Evolutionary conservation across 2,113 vertebrate genomes (phyloP).

Genomic region (Pogonocichla stellata): DNA sequence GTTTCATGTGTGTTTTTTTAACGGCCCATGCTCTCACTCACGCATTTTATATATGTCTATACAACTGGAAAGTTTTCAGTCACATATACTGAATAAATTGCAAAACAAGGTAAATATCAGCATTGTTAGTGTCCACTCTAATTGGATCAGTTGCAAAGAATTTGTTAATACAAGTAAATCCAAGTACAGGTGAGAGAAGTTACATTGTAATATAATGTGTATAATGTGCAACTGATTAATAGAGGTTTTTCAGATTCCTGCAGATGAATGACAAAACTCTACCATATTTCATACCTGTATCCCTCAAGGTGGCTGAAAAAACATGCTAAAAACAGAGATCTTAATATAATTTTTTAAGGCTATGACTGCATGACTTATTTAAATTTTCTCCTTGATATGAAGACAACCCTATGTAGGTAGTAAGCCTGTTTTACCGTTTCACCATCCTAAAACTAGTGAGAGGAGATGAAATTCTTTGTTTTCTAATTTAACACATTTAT

Average conservation of each 20-base stretch:
- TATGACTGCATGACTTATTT: neutral
- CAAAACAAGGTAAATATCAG: neutral
- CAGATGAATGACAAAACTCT: neutral
- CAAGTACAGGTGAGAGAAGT: neutral
- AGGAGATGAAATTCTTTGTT: neutral
- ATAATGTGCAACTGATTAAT: neutral
- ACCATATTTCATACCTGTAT: neutral
- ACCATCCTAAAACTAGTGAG: neutral
- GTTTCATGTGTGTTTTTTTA: neutral
- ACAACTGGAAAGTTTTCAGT: neutral
- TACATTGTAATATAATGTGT: neutral
- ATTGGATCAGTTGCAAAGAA: neutral
- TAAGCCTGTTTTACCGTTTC: neutral
- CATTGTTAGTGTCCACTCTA: neutral
- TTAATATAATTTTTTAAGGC: fast-evolving
- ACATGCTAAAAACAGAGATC: neutral
- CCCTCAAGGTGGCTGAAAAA: neutral
- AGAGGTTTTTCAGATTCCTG: neutral
- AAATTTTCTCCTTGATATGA: neutral
- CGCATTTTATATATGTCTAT: no score
- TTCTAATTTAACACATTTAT: neutral
- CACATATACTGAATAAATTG: neutral
- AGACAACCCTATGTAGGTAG: neutral
- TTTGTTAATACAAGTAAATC: neutral
- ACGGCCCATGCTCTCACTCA: neutral